phyloP scores from a whole-genome alignment of 2,888 invertebrate species.

The Drosophila acutilabella region DNA sequence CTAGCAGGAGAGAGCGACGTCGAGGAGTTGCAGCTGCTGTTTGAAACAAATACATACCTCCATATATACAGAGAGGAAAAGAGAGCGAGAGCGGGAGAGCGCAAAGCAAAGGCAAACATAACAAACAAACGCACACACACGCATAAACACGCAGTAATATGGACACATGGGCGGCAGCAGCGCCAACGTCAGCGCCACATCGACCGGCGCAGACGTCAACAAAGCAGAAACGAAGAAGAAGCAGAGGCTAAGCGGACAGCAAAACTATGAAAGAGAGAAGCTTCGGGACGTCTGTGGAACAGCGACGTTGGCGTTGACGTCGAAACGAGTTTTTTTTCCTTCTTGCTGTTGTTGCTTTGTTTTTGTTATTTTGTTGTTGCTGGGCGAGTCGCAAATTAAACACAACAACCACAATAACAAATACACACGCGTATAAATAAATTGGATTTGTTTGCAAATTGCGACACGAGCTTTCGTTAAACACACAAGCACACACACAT shows the following conservation, averaged over 20 bases:
- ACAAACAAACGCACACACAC: constrained; percentile 54
- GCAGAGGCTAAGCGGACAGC: constrained; percentile 29
- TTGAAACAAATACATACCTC: constrained; percentile 1
- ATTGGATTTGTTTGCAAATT: constrained; percentile 66
- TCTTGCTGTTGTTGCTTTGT: constrained; percentile 36
- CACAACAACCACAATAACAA: constrained; percentile 37
- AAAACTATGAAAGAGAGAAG: constrained; percentile 26
- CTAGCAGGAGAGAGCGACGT: constrained; percentile 21
- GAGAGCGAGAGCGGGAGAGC: constrained; percentile 13
- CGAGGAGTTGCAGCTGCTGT: constrained; percentile 53
- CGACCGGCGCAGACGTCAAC: constrained; percentile 76
- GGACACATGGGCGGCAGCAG: constrained; percentile 28
- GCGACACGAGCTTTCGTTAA: constrained; percentile 56
- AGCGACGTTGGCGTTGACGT: constrained; percentile 7
- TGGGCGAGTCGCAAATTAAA: constrained; percentile 47
- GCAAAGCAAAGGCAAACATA: constrained; percentile 51
- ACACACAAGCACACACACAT: constrained; percentile 23
- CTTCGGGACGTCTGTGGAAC: constrained; percentile 16
- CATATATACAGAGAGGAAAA: background rate
- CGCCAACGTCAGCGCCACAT: constrained; percentile 51
- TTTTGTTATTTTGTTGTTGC: constrained; percentile 23
- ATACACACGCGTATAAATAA: constrained; percentile 48
- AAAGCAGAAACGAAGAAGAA: constrained; percentile 36
- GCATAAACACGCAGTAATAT: constrained; percentile 16
- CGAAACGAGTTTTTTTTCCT: constrained; percentile 47